phyloP scores from a whole-genome alignment of 2,888 invertebrate species.

The Philhelius pedissequus region DNA sequence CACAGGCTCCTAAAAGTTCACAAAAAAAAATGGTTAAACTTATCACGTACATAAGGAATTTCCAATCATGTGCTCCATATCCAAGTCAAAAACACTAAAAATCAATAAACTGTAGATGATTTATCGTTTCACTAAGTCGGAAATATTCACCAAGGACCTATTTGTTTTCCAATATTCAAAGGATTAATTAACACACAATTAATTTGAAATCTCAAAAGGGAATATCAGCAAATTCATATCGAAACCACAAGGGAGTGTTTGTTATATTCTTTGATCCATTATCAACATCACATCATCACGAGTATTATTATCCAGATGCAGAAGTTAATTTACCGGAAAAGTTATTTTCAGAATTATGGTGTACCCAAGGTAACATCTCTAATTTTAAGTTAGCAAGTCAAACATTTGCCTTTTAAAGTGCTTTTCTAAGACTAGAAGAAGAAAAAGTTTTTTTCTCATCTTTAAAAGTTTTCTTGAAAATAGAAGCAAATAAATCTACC shows the following conservation, averaged over 20 bases:
- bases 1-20: neutral
- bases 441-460: neutral
- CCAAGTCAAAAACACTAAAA: neutral
- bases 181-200: conserved; percentile 1
- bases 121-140: neutral
- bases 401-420: neutral
- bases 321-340: neutral
- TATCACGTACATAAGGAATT: neutral
- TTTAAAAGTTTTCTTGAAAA: too few relatives aligned
- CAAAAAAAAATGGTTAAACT: neutral
- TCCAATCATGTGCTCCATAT: neutral
- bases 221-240: neutral
- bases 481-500: neutral
- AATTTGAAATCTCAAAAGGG: neutral
- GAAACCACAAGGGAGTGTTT: neutral
- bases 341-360: neutral
- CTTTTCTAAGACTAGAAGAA: neutral
- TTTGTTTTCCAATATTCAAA: neutral
- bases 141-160: neutral
- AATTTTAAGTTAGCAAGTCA: neutral
- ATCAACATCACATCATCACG: neutral
- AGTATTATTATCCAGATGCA: neutral
- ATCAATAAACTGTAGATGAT: neutral
- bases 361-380: neutral
- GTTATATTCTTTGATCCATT: neutral